Percentiles rank a stretch among this genome's conserved stretches.
Conservation (phyloP, 2,797 vertebrate species). For the Eidolon dupreanum region DNA sequence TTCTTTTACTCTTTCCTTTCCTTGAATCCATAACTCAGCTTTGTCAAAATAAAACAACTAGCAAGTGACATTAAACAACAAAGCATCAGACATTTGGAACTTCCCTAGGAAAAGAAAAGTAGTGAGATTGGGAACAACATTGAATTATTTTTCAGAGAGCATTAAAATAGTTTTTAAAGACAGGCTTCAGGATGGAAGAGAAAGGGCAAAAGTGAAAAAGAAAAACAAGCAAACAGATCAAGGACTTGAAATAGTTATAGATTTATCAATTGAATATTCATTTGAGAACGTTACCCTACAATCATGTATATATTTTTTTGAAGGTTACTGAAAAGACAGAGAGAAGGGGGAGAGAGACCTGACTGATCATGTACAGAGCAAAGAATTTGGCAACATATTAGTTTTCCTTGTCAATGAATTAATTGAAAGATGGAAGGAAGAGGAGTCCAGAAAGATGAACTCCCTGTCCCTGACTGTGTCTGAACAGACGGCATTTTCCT, state of each 20-base stretch:
- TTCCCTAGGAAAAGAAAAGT: constrained; percentile 39
- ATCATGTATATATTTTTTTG: background rate
- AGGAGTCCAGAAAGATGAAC: background rate
- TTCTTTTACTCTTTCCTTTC: constrained; percentile 66
- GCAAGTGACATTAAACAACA: background rate
- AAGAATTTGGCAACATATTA: background rate
- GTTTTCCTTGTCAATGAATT: background rate
- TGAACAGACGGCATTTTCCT: constrained; percentile 43
- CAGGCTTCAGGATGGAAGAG: background rate
- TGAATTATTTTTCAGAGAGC: constrained; percentile 24
- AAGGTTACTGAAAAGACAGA: background rate
- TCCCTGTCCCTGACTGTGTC: constrained; percentile 6
- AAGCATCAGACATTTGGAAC: background rate
- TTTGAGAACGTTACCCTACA: background rate
- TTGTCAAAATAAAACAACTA: constrained; percentile 57
- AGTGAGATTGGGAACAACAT: background rate
- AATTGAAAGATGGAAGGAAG: background rate
- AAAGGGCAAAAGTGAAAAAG: background rate
- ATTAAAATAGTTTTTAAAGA: constrained; percentile 22
- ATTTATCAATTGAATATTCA: background rate
- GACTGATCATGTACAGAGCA: background rate
- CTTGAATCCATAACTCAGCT: constrained; percentile 72
- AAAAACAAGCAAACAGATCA: background rate
- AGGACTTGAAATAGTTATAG: background rate
- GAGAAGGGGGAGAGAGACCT: background rate